A percentile compares a stretch with the other conserved stretches of the same genome.
These are phyloP conservation scores for Pygoscelis adeliae DNA, from an alignment of 2,113 vertebrate genomes.

Conservation along the genomic window DNA sequence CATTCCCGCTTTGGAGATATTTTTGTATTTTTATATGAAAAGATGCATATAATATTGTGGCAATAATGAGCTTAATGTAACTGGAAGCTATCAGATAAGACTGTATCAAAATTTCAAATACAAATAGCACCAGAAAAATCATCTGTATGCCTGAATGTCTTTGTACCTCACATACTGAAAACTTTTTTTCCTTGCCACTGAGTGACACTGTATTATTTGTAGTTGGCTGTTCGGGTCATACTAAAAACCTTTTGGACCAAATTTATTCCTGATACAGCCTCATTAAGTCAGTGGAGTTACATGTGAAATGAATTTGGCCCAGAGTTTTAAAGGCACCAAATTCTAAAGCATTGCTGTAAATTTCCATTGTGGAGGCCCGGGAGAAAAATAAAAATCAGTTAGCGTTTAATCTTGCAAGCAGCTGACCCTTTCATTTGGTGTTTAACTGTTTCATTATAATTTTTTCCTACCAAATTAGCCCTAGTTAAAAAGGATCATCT, in stretches of 20 bases:
- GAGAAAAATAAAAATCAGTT: background rate
- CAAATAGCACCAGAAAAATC: constrained; percentile 46
- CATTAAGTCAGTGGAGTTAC: background rate
- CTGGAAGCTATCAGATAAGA: constrained; percentile 70
- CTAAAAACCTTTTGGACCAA: constrained; percentile 53
- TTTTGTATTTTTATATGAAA: constrained; percentile 69
- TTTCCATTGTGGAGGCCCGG: constrained; percentile 19
- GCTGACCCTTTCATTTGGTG: constrained; percentile 51
- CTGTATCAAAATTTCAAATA: constrained; percentile 67
- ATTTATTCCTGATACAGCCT: background rate
- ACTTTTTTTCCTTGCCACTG: constrained; percentile 61
- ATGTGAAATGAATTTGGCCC: background rate
- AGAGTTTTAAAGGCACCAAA: background rate
- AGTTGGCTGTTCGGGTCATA: constrained; percentile 36
- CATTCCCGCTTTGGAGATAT: constrained; percentile 61
- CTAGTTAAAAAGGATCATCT: constrained; percentile 66
- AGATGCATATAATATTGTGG: constrained; percentile 71
- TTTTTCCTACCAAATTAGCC: constrained; percentile 72
- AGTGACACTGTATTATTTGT: constrained; percentile 71
- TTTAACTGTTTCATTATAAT: constrained; percentile 68
- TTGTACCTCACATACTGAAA: background rate
- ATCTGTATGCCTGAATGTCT: constrained; percentile 2
- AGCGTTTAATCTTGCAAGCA: constrained; percentile 40
- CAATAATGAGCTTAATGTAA: constrained; percentile 75
- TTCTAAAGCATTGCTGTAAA: constrained; percentile 9